phyloP scores from a whole-genome alignment of 2,888 invertebrate species.

The Odontocolon sp. region DNA sequence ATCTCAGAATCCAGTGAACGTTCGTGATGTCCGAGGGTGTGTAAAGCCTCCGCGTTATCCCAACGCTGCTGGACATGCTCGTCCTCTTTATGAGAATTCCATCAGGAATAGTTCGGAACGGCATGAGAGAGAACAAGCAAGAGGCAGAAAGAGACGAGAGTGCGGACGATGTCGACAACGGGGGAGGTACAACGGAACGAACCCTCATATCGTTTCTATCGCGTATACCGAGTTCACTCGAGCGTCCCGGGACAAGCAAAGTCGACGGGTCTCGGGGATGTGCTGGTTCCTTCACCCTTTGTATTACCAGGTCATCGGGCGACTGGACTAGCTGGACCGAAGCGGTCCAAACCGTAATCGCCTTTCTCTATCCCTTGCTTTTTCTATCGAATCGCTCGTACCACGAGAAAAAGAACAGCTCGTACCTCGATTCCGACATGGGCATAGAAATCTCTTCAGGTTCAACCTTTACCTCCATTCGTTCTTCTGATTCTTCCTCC shows the following conservation, averaged over 20 bases:
- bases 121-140: constrained; percentile 31
- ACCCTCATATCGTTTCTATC: constrained; percentile 53
- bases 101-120: constrained; percentile 73
- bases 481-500: neutral
- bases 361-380: constrained; percentile 17
- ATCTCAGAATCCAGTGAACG: neutral
- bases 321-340: constrained; percentile 51
- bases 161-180: neutral
- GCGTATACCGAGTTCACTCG: constrained; percentile 48
- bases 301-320: constrained; percentile 53
- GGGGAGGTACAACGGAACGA: constrained; percentile 5
- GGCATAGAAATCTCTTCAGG: neutral
- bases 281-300: constrained; percentile 48
- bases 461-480: neutral
- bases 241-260: constrained; percentile 52
- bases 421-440: constrained; percentile 6
- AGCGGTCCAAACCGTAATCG: constrained; percentile 30
- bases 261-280: constrained; percentile 46
- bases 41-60: constrained; percentile 32
- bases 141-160: neutral
- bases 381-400: constrained; percentile 17
- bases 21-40: constrained; percentile 20
- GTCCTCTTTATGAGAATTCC: constrained; percentile 71
- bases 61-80: constrained; percentile 25
- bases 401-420: constrained; percentile 7